Percentiles rank a stretch among this genome's conserved stretches.
Conservation (phyloP, 1,140 invertebrate genomes). For the Diploscapter pachys region DNA sequence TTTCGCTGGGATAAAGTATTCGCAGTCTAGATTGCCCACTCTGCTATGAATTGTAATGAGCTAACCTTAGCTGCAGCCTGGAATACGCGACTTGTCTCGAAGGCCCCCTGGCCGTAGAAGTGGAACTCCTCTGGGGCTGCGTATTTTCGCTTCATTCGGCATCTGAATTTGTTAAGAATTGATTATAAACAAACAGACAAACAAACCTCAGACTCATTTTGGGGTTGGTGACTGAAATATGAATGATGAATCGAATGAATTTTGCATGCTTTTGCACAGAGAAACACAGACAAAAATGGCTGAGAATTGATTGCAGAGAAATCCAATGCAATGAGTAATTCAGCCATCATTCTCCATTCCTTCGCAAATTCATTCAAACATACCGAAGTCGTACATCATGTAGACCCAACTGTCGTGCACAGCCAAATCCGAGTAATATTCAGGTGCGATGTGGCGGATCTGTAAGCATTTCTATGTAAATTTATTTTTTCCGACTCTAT, state of each 20-base stretch:
- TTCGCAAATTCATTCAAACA: too few relatives aligned
- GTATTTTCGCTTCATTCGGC: constrained; percentile 76
- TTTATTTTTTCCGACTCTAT: too few relatives aligned
- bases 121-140: constrained; percentile 49
- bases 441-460: constrained; percentile 86
- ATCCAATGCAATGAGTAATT: too few relatives aligned
- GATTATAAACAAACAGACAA: too few relatives aligned
- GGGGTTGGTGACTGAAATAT: constrained; percentile 74
- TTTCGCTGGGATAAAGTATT: too few relatives aligned
- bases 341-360: too few relatives aligned
- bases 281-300: too few relatives aligned
- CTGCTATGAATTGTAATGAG: background rate
- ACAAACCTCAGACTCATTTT: constrained; percentile 72
- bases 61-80: constrained; percentile 44
- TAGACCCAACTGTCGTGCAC: constrained; percentile 87
- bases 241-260: too few relatives aligned
- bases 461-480: constrained; percentile 57
- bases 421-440: constrained; percentile 91
- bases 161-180: constrained; percentile 67
- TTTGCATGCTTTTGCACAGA: too few relatives aligned
- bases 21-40: too few relatives aligned
- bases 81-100: constrained; percentile 50
- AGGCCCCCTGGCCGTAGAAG: constrained; percentile 53
- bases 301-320: too few relatives aligned
- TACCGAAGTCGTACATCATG: constrained; percentile 85